Conservation (phyloP, 2,888 invertebrate genomes). For the Dicycla oo region DNA sequence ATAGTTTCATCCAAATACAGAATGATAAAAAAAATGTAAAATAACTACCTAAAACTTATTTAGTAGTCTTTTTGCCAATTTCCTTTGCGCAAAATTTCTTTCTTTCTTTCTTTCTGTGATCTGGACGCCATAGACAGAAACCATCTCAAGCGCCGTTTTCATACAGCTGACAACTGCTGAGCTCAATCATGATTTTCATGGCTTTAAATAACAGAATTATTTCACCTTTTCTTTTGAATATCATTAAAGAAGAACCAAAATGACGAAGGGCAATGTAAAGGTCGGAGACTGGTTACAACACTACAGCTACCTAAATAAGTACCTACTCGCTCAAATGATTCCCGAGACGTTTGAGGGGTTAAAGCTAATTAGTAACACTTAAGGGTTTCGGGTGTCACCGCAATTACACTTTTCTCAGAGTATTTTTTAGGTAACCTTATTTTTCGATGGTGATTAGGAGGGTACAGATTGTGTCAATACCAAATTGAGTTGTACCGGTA, state of each 20-base stretch:
- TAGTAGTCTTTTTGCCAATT: background rate
- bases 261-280: slow-evolving; percentile 12
- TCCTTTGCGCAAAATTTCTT: too few species aligned
- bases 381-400: slow-evolving; percentile 22
- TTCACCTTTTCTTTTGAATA: background rate
- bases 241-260: slow-evolving; percentile 1
- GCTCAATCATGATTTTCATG: background rate
- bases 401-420: slow-evolving; percentile 13
- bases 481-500: background rate
- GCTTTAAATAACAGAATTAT: background rate
- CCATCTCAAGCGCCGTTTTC: background rate
- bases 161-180: background rate
- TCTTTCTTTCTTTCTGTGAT: too few species aligned
- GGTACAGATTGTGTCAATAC: background rate
- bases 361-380: slow-evolving; percentile 36
- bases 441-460: slow-evolving; percentile 12
- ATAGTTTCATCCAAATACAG: background rate
- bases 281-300: slow-evolving; percentile 12
- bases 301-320: slow-evolving; percentile 1
- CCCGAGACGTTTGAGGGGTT: too few species aligned
- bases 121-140: background rate
- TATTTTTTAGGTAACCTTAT: slow-evolving; percentile 4
- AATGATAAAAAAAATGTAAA: background rate
- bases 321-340: slow-evolving; percentile 39
- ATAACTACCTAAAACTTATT: background rate